phyloP scores from a whole-genome alignment of 2,113 vertebrate species.

The Austrofundulus limnaeus region DNA sequence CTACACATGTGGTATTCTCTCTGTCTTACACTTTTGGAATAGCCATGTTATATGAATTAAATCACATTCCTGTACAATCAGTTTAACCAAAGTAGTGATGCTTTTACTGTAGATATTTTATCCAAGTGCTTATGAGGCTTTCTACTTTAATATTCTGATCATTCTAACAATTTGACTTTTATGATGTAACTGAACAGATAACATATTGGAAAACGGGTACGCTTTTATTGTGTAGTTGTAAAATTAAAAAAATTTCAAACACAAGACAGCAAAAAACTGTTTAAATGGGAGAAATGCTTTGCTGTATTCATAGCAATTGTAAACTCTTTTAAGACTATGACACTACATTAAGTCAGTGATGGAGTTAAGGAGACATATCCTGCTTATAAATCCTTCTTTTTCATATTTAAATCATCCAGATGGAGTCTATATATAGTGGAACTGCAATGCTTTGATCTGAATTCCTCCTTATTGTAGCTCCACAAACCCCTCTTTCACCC shows the following conservation, averaged over 20 bases:
- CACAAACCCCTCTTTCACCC: too few species aligned
- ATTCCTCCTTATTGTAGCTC: too few species aligned
- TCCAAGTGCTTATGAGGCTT: conserved; percentile 7
- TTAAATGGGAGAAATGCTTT: not conserved
- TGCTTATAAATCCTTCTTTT: too few species aligned
- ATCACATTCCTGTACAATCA: conserved; percentile 15
- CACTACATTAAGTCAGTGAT: too few species aligned
- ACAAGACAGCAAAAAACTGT: not conserved
- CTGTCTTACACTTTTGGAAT: conserved; percentile 2
- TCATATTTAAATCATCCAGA: too few species aligned
- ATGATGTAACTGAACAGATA: not conserved
- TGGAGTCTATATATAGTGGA: too few species aligned
- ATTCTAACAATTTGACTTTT: not conserved
- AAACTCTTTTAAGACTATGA: too few species aligned
- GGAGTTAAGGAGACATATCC: too few species aligned
- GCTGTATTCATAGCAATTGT: too few species aligned
- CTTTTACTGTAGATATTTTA: conserved; percentile 14
- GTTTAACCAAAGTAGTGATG: conserved; percentile 7
- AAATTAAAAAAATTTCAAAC: not conserved
- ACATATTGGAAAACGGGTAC: conserved; percentile 9
- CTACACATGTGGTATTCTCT: conserved; percentile 9
- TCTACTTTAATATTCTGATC: conserved; percentile 1
- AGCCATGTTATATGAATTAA: conserved; percentile 3
- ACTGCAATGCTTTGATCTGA: too few species aligned
- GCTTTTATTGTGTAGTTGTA: not conserved